Conservation (phyloP, 2,113 vertebrate species). For the Mastomys natalensis region DNA sequence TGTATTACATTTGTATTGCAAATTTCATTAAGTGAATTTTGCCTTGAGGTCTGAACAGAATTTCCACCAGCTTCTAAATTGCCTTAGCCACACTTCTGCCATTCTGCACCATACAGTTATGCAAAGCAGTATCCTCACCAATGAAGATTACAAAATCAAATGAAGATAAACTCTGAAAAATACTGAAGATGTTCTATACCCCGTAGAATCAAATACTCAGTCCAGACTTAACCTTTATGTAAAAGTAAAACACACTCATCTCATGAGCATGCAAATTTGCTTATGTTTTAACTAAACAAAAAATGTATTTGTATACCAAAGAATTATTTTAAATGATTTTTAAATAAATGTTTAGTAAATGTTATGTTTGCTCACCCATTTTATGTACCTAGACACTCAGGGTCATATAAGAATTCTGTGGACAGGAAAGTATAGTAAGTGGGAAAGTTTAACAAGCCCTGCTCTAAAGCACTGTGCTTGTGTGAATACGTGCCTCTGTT, state of each 20-base stretch:
- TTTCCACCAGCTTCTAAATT: not conserved
- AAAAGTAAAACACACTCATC: not conserved
- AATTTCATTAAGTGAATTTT: not conserved
- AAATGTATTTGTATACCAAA: not conserved
- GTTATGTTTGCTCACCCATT: not conserved
- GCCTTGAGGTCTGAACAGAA: not conserved
- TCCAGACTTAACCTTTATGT: not conserved
- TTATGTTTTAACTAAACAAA: not conserved
- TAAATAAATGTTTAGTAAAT: not conserved
- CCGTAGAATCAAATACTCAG: not conserved
- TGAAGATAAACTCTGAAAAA: not conserved
- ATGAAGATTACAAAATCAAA: not conserved
- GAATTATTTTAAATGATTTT: not conserved
- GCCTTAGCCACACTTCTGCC: not conserved
- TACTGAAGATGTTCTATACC: not conserved
- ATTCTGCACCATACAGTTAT: not conserved
- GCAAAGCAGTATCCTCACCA: not conserved
- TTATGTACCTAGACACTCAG: not conserved
- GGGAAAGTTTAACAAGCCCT: not conserved
- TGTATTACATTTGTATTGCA: not conserved
- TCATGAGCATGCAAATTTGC: not conserved
- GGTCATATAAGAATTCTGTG: not conserved
- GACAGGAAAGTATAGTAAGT: not conserved
- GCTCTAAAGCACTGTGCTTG: not conserved
- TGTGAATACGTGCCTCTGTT: not conserved